These are phyloP conservation scores for Loriculus beryllinus DNA, from an alignment of 2,797 vertebrate genomes.

Conservation along the genomic window DNA sequence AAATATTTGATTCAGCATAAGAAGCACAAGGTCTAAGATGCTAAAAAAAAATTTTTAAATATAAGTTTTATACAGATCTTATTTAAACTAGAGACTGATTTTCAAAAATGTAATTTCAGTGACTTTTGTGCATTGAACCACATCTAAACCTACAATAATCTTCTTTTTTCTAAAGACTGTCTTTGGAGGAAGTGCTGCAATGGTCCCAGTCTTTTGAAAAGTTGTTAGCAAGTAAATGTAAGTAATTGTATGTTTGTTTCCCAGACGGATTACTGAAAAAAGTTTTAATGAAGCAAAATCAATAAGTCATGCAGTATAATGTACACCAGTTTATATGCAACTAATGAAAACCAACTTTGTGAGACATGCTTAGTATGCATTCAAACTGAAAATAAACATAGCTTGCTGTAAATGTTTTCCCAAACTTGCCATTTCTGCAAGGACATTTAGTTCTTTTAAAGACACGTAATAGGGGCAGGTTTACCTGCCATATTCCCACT, in stretches of 20 bases:
- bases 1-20: neutral
- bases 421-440: neutral
- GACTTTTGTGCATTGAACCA: neutral
- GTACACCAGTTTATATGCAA: neutral
- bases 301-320: neutral
- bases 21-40: neutral
- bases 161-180: conserved; percentile 74
- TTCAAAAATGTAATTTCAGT: neutral
- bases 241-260: conserved; percentile 36
- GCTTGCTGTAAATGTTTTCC: neutral
- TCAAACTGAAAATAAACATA: neutral
- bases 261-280: neutral
- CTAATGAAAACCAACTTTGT: neutral
- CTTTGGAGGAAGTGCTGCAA: conserved; percentile 79
- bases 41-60: neutral
- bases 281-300: neutral
- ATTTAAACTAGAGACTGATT: neutral
- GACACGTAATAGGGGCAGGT: fast-evolving
- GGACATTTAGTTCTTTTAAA: neutral
- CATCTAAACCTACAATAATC: neutral
- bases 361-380: neutral
- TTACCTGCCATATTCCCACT: neutral
- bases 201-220: conserved; percentile 86
- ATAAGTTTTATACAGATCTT: neutral
- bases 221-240: conserved; percentile 85